These are phyloP conservation scores for Halocaridina rubra DNA, from an alignment of 2,888 invertebrate genomes.

Conservation along the genomic window DNA sequence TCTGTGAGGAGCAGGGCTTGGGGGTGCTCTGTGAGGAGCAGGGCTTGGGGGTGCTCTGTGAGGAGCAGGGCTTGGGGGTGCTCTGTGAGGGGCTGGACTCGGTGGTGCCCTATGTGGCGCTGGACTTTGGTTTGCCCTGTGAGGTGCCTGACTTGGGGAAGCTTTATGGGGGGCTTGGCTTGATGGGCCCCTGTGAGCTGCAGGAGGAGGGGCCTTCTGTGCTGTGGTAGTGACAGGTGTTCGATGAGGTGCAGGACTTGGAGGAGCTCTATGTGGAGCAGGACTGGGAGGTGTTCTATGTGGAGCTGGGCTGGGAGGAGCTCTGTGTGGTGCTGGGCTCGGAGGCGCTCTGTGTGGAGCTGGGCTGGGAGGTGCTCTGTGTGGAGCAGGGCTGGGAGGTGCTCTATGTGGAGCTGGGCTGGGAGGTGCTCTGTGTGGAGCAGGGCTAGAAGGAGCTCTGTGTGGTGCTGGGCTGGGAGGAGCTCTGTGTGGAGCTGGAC, in stretches of 20 bases:
- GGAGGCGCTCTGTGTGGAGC: no score
- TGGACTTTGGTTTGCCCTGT: neutral
- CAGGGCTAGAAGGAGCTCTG: no score
- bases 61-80: conserved; percentile 29
- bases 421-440: no score
- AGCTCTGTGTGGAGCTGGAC: neutral
- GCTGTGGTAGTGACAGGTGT: neutral
- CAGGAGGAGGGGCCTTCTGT: neutral
- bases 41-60: neutral
- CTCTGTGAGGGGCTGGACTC: conserved; percentile 5
- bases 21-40: neutral
- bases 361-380: no score
- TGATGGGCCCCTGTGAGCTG: neutral
- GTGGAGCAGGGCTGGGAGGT: no score
- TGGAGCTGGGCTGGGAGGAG: no score
- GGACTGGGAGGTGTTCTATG: neutral
- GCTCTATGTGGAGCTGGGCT: no score
- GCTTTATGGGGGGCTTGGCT: neutral
- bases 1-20: neutral
- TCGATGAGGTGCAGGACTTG: neutral
- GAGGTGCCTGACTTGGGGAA: neutral
- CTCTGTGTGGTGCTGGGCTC: no score
- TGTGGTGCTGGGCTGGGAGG: neutral
- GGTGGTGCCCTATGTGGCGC: neutral
- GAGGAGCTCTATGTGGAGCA: neutral